These are phyloP conservation scores for Trogon melanurus DNA, from an alignment of 2,113 vertebrate species.

Conservation along the genomic window DNA sequence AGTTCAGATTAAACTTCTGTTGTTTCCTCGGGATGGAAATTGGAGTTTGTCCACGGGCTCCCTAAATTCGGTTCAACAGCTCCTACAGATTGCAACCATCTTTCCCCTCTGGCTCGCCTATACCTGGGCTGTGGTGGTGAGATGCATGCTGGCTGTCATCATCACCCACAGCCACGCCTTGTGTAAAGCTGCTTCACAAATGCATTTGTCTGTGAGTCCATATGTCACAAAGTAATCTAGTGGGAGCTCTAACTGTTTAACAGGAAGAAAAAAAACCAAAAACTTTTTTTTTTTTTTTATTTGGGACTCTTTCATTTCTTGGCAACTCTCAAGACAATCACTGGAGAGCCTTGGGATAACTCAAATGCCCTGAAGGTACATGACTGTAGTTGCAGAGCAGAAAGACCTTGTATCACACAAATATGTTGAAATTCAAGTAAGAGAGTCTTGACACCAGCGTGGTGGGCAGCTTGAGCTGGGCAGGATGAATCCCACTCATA, in stretches of 20 bases:
- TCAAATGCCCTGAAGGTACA: neutral
- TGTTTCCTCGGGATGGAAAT: neutral
- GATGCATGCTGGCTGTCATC: neutral
- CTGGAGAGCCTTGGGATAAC: neutral
- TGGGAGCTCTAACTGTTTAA: neutral
- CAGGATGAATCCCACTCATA: neutral
- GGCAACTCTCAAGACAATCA: neutral
- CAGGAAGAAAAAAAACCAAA: neutral
- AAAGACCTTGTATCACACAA: neutral
- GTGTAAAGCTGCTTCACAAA: neutral
- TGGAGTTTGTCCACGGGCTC: neutral
- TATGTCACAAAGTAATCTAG: neutral
- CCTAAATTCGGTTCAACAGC: neutral
- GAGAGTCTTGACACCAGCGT: neutral
- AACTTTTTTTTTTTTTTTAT: neutral
- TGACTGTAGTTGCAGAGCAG: neutral
- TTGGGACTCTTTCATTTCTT: neutral
- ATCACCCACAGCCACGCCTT: neutral
- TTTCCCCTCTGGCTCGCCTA: neutral
- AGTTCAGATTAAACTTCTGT: constrained; percentile 34
- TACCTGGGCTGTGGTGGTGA: neutral
- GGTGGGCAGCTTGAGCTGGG: neutral
- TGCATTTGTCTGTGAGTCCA: neutral
- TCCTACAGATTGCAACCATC: neutral
- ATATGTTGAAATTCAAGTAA: neutral